Conservation (phyloP, 1,140 invertebrate species). For the Bombus waltoni region DNA sequence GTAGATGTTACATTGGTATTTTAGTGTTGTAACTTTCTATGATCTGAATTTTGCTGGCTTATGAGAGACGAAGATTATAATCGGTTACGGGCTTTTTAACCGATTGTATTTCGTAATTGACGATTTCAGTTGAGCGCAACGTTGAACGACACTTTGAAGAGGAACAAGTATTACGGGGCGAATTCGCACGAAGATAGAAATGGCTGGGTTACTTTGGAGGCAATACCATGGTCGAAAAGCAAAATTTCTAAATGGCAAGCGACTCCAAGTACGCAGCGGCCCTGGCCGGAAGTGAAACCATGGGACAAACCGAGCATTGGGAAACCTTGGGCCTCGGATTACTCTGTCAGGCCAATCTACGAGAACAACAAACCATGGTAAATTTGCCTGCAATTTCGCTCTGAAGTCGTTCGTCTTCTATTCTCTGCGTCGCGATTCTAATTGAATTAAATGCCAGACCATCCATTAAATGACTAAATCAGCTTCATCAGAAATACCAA, state of each 20-base stretch:
- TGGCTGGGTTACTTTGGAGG: slow-evolving; percentile 90
- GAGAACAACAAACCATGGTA: slow-evolving; percentile 77
- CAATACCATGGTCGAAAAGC: slow-evolving; percentile 90
- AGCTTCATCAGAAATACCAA: too few species aligned
- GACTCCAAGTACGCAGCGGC: slow-evolving; percentile 81
- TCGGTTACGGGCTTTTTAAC: fast-evolving
- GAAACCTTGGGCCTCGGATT: slow-evolving; percentile 77
- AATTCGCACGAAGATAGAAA: slow-evolving; percentile 87
- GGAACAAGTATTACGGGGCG: slow-evolving; percentile 81
- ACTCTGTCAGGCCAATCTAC: slow-evolving; percentile 68
- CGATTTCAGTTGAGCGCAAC: slow-evolving; percentile 72
- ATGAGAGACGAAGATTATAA: not conserved
- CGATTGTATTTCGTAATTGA: not conserved
- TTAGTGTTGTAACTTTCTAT: not conserved
- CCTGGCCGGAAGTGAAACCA: slow-evolving; percentile 78
- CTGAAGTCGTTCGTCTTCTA: not conserved
- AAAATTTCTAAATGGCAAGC: slow-evolving; percentile 91
- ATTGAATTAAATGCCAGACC: not conserved
- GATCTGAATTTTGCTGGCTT: not conserved
- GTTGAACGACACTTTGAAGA: slow-evolving; percentile 79
- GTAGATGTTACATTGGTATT: not conserved
- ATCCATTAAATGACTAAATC: not conserved
- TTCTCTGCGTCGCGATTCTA: not conserved
- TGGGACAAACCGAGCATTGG: slow-evolving; percentile 77
- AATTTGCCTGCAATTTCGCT: not conserved